Conservation (phyloP, 2,797 vertebrate species). For the Vireo griseus region DNA sequence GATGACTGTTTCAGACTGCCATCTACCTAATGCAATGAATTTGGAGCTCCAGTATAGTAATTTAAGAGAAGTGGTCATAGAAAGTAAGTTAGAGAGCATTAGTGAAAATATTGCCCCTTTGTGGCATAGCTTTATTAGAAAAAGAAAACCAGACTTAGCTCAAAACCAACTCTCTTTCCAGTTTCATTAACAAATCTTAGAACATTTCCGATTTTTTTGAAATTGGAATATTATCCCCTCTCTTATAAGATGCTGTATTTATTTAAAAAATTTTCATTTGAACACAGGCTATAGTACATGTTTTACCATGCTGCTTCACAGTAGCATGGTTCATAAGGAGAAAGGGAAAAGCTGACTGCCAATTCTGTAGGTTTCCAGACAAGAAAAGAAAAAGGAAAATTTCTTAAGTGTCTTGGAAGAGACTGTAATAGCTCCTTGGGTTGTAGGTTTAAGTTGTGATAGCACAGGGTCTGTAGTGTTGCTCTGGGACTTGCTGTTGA, state of each 20-base stretch:
- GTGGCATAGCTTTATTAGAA: neutral
- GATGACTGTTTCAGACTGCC: neutral
- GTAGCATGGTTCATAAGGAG: neutral
- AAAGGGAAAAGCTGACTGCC: neutral
- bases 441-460: neutral
- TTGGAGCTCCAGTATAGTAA: neutral
- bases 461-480: neutral
- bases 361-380: neutral
- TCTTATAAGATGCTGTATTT: neutral
- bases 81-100: neutral
- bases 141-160: neutral
- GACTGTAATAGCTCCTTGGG: neutral
- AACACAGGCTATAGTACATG: neutral
- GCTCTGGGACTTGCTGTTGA: conserved; percentile 18
- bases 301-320: neutral
- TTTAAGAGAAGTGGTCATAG: neutral
- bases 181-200: neutral
- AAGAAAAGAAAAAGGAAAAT: neutral
- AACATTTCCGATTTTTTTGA: neutral
- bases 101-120: neutral
- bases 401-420: neutral
- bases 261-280: neutral
- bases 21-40: neutral
- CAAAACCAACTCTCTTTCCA: neutral
- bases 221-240: neutral